Evolutionary conservation across 2,113 vertebrate genomes (phyloP).

Genomic region (Mastomys coucha): DNA sequence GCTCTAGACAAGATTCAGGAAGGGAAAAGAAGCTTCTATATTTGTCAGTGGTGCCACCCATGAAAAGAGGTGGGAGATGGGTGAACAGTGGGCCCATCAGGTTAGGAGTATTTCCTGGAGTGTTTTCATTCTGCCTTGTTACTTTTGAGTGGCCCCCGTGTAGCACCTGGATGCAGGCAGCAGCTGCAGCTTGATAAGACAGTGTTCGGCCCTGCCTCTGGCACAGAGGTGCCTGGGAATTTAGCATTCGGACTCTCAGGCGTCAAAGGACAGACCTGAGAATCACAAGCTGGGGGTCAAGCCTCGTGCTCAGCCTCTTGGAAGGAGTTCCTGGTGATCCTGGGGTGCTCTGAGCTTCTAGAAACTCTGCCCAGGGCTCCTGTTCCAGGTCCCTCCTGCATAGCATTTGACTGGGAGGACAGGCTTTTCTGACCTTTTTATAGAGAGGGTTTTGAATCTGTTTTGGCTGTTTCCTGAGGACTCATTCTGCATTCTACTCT

Average conservation of each 20-base stretch:
- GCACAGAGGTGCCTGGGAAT: background rate
- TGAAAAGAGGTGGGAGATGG: background rate
- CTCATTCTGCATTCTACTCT: background rate
- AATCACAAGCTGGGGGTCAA: background rate
- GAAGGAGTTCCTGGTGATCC: background rate
- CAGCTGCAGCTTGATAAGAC: background rate
- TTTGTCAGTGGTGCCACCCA: background rate
- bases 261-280: too few species aligned
- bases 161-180: background rate
- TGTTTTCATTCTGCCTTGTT: conserved; percentile 1
- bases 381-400: too few species aligned
- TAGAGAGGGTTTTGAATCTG: background rate
- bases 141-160: background rate
- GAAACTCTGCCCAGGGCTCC: too few species aligned
- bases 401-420: too few species aligned
- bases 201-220: background rate
- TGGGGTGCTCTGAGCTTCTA: background rate
- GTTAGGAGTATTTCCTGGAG: background rate
- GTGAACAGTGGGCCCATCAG: background rate
- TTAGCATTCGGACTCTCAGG: background rate
- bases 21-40: background rate
- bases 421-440: background rate
- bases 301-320: background rate
- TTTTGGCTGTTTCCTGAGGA: background rate
- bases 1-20: background rate